Conservation (phyloP, 1,140 invertebrate genomes). For the Drosophila pseudoobscura region DNA sequence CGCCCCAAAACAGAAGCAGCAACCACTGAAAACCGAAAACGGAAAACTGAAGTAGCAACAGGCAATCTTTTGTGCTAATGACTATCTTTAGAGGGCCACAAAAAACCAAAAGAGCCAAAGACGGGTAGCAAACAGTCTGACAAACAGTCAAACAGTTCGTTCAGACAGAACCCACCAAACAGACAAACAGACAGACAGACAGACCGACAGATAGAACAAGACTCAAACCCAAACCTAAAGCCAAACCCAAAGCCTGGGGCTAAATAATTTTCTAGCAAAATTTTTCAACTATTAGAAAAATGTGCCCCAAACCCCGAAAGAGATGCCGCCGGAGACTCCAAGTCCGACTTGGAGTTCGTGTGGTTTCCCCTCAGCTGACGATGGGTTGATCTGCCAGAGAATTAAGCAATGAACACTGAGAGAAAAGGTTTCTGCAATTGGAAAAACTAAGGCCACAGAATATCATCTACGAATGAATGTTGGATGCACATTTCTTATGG, state of each 20-base stretch:
- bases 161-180: slow-evolving; percentile 28
- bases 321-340: neutral
- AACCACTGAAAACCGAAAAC: neutral
- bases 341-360: neutral
- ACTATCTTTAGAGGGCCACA: slow-evolving; percentile 60
- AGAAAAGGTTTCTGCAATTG: neutral
- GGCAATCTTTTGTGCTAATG: slow-evolving; percentile 72
- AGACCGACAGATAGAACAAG: slow-evolving; percentile 5
- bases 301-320: slow-evolving; percentile 36
- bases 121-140: slow-evolving; percentile 67
- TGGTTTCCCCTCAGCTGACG: no score
- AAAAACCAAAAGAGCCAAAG: slow-evolving; percentile 51
- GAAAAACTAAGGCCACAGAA: no score
- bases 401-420: slow-evolving; percentile 16
- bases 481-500: no score
- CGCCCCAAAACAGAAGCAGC: slow-evolving; percentile 64
- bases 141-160: slow-evolving; percentile 33
- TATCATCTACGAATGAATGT: no score
- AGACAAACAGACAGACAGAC: slow-evolving; percentile 1
- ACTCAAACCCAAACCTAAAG: neutral
- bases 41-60: slow-evolving; percentile 19
- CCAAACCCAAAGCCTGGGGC: slow-evolving; percentile 34
- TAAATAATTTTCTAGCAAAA: slow-evolving; percentile 63
- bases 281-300: slow-evolving; percentile 67
- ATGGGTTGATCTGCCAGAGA: neutral